Evolutionary conservation across 2,797 vertebrate genomes (phyloP).

Genomic region (Buphagus erythrorhynchus): DNA sequence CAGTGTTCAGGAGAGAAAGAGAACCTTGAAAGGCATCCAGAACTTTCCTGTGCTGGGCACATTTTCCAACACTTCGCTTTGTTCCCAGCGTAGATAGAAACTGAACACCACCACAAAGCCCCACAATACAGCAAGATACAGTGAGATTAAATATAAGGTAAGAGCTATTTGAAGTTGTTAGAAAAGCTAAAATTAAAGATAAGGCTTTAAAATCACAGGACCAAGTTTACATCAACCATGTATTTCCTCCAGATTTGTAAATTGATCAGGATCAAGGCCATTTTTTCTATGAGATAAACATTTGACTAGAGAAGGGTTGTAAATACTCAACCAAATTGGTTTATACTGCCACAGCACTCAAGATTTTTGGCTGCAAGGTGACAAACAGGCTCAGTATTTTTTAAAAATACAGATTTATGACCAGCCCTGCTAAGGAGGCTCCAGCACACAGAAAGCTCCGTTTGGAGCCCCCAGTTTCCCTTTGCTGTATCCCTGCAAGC

Average conservation of each 20-base stretch:
- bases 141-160: not conserved
- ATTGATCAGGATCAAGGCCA: too few relatives aligned
- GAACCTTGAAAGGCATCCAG: not conserved
- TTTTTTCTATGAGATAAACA: not conserved
- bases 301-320: not conserved
- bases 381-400: not conserved
- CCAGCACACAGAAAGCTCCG: not conserved
- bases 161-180: not conserved
- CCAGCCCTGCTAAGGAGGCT: not conserved
- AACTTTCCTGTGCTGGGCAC: not conserved
- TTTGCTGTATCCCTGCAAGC: not conserved
- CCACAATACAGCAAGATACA: not conserved
- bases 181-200: not conserved
- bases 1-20: not conserved
- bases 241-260: not conserved
- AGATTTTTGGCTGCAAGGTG: not conserved
- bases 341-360: not conserved
- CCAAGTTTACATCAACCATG: not conserved
- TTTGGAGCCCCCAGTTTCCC: not conserved
- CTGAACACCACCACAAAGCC: not conserved
- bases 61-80: not conserved
- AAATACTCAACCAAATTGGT: not conserved
- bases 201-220: not conserved
- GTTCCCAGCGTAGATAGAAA: not conserved
- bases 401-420: not conserved